These are phyloP conservation scores for Eciton burchellii DNA, from an alignment of 1,140 invertebrate genomes.

Conservation along the genomic window DNA sequence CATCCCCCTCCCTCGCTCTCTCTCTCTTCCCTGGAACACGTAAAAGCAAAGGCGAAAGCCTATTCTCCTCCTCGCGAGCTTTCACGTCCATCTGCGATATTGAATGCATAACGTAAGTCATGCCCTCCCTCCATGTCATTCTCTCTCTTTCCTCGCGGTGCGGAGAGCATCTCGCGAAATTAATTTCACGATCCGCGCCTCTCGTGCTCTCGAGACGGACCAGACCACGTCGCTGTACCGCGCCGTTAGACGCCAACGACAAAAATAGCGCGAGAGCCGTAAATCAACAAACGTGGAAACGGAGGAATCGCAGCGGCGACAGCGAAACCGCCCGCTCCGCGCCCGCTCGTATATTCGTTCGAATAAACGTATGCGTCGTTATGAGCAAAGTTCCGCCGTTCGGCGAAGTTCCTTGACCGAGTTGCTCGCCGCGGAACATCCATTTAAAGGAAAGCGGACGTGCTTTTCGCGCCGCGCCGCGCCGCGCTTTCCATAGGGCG, in stretches of 20 bases:
- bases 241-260: constrained; percentile 1
- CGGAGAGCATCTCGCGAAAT: background rate
- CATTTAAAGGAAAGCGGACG: constrained; percentile 50
- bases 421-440: constrained; percentile 31
- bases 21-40: background rate
- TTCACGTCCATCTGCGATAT: constrained; percentile 3
- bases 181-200: constrained; percentile 17
- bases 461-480: constrained; percentile 18
- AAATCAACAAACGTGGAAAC: constrained; percentile 13
- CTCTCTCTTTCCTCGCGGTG: constrained; percentile 1
- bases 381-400: constrained; percentile 24
- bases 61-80: constrained; percentile 9
- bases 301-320: constrained; percentile 6
- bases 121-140: no score
- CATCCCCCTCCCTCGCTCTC: no score
- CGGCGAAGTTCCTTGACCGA: constrained; percentile 57
- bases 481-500: constrained; percentile 48
- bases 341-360: constrained; percentile 6
- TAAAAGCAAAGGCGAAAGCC: constrained; percentile 21
- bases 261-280: constrained; percentile 2
- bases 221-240: constrained; percentile 1
- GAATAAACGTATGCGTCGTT: constrained; percentile 22
- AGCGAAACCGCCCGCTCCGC: background rate
- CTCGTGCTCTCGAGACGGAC: background rate
- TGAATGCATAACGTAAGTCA: constrained; percentile 20